phyloP scores from a whole-genome alignment of 2,888 invertebrate species.

The Spodoptera picta region DNA sequence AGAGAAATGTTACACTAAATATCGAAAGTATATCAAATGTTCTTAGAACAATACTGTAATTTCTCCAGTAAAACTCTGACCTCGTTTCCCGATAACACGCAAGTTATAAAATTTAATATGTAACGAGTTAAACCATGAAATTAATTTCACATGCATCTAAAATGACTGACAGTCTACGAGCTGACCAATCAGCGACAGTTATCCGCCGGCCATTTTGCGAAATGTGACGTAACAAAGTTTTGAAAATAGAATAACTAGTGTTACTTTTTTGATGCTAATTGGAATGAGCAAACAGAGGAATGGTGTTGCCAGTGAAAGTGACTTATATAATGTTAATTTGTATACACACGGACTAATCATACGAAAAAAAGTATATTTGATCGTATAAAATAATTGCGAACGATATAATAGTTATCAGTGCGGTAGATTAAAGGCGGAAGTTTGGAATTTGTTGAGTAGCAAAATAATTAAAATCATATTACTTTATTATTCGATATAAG shows the following conservation, averaged over 20 bases:
- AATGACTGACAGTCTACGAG: slow-evolving; percentile 16
- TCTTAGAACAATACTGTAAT: slow-evolving; percentile 43
- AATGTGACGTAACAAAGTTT: slow-evolving; percentile 51
- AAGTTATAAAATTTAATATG: slow-evolving; percentile 43
- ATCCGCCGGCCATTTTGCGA: slow-evolving; percentile 26
- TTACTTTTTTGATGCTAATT: slow-evolving; percentile 79
- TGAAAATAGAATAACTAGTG: slow-evolving; percentile 66
- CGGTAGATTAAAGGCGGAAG: slow-evolving; percentile 28
- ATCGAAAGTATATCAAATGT: slow-evolving; percentile 46
- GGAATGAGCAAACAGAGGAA: slow-evolving; percentile 74
- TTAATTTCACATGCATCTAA: slow-evolving; percentile 40
- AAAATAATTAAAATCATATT: slow-evolving; percentile 20
- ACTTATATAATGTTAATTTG: slow-evolving; percentile 72
- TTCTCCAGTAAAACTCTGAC: slow-evolving; percentile 46
- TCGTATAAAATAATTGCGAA: slow-evolving; percentile 39
- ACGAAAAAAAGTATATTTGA: slow-evolving; percentile 49
- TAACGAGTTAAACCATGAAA: slow-evolving; percentile 48
- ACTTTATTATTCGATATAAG: neutral
- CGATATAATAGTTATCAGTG: slow-evolving; percentile 27
- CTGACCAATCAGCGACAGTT: slow-evolving; percentile 21
- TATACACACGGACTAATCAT: slow-evolving; percentile 63
- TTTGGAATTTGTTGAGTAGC: slow-evolving; percentile 10
- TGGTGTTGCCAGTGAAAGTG: slow-evolving; percentile 75
- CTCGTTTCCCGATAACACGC: slow-evolving; percentile 41
- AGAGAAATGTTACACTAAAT: slow-evolving; percentile 43